Base-by-base conservation (phyloP, 2,113 vertebrate genomes). In the Antechinus flavipes region DNA sequence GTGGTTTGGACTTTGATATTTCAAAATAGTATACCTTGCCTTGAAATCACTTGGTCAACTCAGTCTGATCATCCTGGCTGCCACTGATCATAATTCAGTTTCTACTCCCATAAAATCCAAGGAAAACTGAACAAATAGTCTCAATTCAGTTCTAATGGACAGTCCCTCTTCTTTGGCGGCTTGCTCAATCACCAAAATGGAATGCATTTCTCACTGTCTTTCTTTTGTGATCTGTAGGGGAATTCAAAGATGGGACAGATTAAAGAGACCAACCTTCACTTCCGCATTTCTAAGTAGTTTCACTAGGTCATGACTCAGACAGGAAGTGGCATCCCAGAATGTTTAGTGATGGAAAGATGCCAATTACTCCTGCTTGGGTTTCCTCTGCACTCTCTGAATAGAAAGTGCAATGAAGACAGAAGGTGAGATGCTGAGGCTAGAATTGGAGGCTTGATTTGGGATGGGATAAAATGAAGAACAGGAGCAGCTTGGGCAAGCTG, bases 111-210 rank as follows among this genome's bases (percentile, higher is more conserved):
- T 22, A 89, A 94, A 93, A 55, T 93, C 76, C 46, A 53, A 76
- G 84, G 90, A n/a, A 25, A 14, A 76, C 0, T 6, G 26, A 92
- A 90, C 49, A 84, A 25, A 53, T 14, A 50, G 91, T 90, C 93
- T 14, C 35, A 61, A 2, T 27, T 52, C 6, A 16, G 94, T 93
- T 93, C 91, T 92, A 90, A 94, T 91, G 46, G 96, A 89, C 94
- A 95, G 93, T 19, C 61, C 26, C 30, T 84, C 53, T 58, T 92
- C 58, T 54, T 90, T n/a, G 6, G 55, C 89, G 90, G 56, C 68
- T 27, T 25, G 42, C 25, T 89, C 68, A 27, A 1, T 35, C 61
- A 54, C 16, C 6, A 53, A 61, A 93, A 93, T 27, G 91, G 46
- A 54, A 94, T 27, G 7, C 58, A n/a, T 76, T 76, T 76, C 68